A percentile compares a stretch with the other conserved stretches of the same genome.
Evolutionary conservation across 2,888 invertebrate genomes (phyloP).

Genomic region (Cryptosula pallasiana): DNA sequence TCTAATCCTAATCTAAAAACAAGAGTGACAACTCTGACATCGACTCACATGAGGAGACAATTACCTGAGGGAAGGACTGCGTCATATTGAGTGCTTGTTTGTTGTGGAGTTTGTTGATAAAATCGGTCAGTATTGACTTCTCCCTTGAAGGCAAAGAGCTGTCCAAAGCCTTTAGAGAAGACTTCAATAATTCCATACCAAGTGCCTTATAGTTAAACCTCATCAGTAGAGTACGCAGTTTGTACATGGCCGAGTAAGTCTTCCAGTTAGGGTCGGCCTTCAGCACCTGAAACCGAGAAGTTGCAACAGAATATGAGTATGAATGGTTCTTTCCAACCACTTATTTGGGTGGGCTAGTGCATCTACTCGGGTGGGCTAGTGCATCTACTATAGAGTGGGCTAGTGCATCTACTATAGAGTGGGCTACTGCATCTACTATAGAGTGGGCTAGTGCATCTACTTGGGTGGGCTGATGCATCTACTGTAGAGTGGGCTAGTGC

Average conservation of each 20-base stretch:
- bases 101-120: background rate
- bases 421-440: too few relatives aligned
- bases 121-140: background rate
- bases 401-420: too few relatives aligned
- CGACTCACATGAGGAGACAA: background rate
- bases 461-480: too few relatives aligned
- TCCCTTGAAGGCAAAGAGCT: background rate
- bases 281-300: background rate
- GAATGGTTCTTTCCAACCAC: background rate
- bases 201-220: background rate
- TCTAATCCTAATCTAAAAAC: too few relatives aligned
- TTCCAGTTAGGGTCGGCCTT: background rate
- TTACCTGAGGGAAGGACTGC: background rate
- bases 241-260: background rate
- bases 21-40: background rate
- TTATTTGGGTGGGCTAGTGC: background rate
- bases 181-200: background rate
- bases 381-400: background rate
- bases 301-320: background rate
- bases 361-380: background rate
- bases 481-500: too few relatives aligned
- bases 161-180: background rate
- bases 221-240: background rate
- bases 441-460: too few relatives aligned
- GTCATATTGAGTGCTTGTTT: background rate